Evolutionary conservation across 1,140 invertebrate species (phyloP).

Genomic region (Monochamus saltuarius): DNA sequence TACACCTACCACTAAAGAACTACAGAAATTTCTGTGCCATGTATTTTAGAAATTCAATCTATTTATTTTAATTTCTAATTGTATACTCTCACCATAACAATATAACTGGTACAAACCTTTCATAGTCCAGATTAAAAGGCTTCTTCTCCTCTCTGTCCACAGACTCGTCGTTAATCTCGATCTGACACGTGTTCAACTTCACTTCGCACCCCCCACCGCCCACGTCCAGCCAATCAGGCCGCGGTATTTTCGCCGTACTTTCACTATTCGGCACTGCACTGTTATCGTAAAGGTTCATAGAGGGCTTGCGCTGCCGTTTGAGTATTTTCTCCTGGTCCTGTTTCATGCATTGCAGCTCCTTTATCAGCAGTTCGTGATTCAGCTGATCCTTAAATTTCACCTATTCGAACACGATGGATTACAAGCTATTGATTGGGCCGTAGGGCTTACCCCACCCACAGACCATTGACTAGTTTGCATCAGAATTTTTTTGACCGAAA

Average conservation of each 20-base stretch:
- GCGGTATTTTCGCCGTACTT: constrained; percentile 48
- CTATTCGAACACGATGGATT: constrained; percentile 22
- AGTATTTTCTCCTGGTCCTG: constrained; percentile 51
- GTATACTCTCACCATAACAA: too few species aligned
- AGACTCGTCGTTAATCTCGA: constrained; percentile 46
- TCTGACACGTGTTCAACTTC: constrained; percentile 53
- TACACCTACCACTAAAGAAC: too few species aligned
- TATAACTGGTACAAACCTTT: constrained; percentile 24
- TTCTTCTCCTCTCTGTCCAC: constrained; percentile 18
- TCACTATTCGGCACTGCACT: constrained; percentile 24
- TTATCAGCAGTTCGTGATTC: constrained; percentile 61
- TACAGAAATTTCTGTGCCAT: too few species aligned
- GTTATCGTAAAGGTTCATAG: constrained; percentile 32
- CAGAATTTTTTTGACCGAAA: too few species aligned
- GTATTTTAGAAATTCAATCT: too few species aligned
- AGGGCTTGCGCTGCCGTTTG: constrained; percentile 46
- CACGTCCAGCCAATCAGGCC: constrained; percentile 53
- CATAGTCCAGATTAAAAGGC: constrained; percentile 29
- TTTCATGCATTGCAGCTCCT: constrained; percentile 59
- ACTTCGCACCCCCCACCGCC: constrained; percentile 50
- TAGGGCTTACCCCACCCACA: too few species aligned
- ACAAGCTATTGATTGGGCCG: too few species aligned
- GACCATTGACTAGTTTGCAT: too few species aligned
- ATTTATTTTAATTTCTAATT: too few species aligned
- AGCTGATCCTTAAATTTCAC: constrained; percentile 56